These are phyloP conservation scores for Rhynchonycteris naso DNA, from an alignment of 2,797 vertebrate genomes.

Conservation along the genomic window DNA sequence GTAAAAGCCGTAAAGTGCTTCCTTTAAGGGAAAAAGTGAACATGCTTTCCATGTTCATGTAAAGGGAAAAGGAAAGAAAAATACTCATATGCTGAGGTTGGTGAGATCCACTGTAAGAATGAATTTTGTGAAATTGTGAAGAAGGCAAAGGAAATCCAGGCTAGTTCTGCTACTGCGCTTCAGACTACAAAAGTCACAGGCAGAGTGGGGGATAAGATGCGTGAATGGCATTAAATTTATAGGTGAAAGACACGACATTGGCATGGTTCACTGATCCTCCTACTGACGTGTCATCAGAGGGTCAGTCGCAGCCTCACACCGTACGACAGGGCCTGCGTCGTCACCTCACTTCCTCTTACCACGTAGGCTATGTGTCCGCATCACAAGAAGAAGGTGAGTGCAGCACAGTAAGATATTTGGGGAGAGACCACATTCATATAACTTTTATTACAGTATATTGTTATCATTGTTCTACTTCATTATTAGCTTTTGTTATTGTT, in stretches of 20 bases:
- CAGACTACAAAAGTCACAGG: background rate
- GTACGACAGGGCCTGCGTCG: background rate
- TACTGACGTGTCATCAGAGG: background rate
- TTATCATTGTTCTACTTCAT: background rate
- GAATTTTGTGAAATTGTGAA: background rate
- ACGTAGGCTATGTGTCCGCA: too few relatives aligned
- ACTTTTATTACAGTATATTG: background rate
- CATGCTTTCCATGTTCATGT: too few relatives aligned
- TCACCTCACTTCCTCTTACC: background rate
- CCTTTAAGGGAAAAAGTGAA: background rate
- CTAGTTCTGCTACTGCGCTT: background rate
- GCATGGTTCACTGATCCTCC: background rate
- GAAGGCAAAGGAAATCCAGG: background rate
- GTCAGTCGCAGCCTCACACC: background rate
- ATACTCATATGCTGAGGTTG: background rate
- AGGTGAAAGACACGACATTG: background rate
- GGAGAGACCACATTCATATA: background rate
- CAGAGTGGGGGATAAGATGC: background rate
- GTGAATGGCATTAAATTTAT: background rate
- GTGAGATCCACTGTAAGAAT: background rate
- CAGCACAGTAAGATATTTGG: background rate
- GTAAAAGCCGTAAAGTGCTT: background rate
- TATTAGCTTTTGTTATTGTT: background rate
- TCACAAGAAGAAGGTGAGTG: background rate
- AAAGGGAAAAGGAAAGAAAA: background rate